Evolutionary conservation across 1,140 invertebrate genomes (phyloP).

Genomic region (Scylla paramamosain): DNA sequence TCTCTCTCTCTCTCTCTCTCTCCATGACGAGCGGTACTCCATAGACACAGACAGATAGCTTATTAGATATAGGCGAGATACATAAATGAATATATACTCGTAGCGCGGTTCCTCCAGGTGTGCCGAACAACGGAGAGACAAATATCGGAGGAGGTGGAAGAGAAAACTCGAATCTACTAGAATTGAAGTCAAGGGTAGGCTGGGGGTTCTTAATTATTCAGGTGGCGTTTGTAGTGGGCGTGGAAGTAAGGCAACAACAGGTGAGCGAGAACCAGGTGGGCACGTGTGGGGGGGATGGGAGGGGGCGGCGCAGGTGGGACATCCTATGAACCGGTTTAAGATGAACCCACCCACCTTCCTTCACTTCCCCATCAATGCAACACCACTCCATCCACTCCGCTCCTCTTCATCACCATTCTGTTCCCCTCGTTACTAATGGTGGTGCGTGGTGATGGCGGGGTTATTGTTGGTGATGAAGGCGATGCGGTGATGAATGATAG

Average conservation of each 20-base stretch:
- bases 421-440: neutral
- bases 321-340: neutral
- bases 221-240: neutral
- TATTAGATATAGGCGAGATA: neutral
- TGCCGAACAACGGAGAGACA: neutral
- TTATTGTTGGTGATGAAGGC: neutral
- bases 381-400: neutral
- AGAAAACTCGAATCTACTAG: neutral
- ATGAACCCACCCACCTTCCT: neutral
- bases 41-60: neutral
- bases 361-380: neutral
- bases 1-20: neutral
- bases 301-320: neutral
- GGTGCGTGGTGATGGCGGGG: neutral
- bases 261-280: neutral
- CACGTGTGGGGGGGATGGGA: neutral
- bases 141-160: neutral
- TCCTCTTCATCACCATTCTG: neutral
- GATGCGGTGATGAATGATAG: neutral
- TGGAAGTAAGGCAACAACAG: neutral
- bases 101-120: neutral
- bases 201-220: neutral
- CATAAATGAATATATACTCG: slow-evolving; percentile 5
- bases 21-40: neutral
- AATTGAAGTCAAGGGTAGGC: neutral